phyloP scores from a whole-genome alignment of 2,113 vertebrate genomes.

The Galemys pyrenaicus region DNA sequence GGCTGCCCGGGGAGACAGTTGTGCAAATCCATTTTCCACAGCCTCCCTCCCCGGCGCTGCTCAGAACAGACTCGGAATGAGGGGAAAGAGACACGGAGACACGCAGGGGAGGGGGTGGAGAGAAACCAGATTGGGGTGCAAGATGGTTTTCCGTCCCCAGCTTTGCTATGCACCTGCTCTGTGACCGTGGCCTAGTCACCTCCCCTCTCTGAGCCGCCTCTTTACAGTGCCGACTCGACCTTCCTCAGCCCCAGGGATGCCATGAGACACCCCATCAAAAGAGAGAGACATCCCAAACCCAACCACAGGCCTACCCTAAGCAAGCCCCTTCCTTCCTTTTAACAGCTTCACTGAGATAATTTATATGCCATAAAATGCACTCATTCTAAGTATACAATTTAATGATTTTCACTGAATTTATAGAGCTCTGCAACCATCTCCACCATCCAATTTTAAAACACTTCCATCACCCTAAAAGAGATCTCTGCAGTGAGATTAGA shows the following conservation, averaged over 20 bases:
- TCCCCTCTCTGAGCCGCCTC: neutral
- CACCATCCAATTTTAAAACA: conserved; percentile 28
- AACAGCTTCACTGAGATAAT: neutral
- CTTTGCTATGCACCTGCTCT: neutral
- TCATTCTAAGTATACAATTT: neutral
- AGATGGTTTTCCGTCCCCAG: neutral
- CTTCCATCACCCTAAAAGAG: conserved; percentile 9
- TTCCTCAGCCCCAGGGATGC: neutral
- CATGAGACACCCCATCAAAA: neutral
- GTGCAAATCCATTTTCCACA: conserved; percentile 66
- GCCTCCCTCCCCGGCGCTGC: neutral
- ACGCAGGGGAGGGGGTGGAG: neutral
- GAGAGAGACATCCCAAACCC: neutral
- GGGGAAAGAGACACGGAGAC: neutral
- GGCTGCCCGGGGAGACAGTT: conserved; percentile 26
- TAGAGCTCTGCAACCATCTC: neutral
- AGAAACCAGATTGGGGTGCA: neutral
- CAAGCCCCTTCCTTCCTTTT: neutral
- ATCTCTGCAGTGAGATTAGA: neutral
- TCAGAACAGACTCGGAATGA: neutral
- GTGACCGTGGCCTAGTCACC: neutral
- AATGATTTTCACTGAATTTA: conserved; percentile 14
- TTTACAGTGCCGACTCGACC: neutral
- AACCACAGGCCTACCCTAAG: neutral
- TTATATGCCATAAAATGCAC: neutral